A percentile compares a stretch with the other conserved stretches of the same genome.
These are phyloP conservation scores for Cremastobaeus sp. DNA, from an alignment of 2,888 invertebrate species.

Conservation along the genomic window DNA sequence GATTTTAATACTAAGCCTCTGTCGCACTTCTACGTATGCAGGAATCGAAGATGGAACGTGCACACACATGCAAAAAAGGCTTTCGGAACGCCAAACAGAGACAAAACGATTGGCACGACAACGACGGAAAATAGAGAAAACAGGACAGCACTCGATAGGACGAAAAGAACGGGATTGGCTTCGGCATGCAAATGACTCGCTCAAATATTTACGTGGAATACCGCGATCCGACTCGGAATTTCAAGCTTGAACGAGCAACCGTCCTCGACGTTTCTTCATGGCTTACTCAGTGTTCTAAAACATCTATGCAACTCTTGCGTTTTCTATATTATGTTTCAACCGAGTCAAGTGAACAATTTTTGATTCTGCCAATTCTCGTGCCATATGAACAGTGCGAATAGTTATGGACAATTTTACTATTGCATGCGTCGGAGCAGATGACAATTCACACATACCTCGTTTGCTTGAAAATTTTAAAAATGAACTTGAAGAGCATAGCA, in stretches of 20 bases:
- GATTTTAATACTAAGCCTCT: slow-evolving; percentile 35
- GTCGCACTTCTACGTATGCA: slow-evolving; percentile 11
- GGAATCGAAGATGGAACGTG: slow-evolving; percentile 23
- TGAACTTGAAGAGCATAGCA: too few species aligned
- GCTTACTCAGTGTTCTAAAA: slow-evolving; percentile 35
- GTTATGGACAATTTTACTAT: too few species aligned
- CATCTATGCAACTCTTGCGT: neutral
- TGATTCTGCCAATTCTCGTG: too few species aligned
- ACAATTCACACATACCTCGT: too few species aligned
- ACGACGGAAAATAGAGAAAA: slow-evolving; percentile 43
- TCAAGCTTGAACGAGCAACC: slow-evolving; percentile 51
- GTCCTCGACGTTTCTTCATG: slow-evolving; percentile 53
- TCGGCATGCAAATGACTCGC: slow-evolving; percentile 60
- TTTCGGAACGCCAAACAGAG: slow-evolving; percentile 8
- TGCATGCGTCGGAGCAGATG: neutral
- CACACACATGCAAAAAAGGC: slow-evolving; percentile 1
- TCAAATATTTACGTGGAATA: slow-evolving; percentile 61
- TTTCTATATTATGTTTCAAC: neutral
- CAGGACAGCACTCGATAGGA: slow-evolving; percentile 38
- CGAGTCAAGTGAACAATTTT: too few species aligned
- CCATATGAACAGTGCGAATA: too few species aligned
- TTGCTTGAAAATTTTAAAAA: too few species aligned
- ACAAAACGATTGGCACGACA: slow-evolving; percentile 9
- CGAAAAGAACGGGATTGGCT: slow-evolving; percentile 53
- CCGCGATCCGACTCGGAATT: slow-evolving; percentile 53